These are phyloP conservation scores for Cathartes aura DNA, from an alignment of 2,113 vertebrate genomes.

Conservation along the genomic window DNA sequence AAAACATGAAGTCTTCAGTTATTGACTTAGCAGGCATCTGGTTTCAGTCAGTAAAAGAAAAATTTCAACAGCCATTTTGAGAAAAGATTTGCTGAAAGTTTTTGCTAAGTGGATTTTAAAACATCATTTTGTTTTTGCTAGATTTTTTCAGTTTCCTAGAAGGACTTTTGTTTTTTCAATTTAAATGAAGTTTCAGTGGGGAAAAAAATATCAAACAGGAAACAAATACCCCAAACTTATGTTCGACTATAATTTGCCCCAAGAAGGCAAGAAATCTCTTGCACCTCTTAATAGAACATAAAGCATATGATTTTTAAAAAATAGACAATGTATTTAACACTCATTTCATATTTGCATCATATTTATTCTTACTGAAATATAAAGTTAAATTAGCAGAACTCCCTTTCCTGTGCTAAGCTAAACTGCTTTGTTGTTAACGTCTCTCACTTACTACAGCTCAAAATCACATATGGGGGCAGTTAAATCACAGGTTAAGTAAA, in stretches of 20 bases:
- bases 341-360: not conserved
- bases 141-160: not conserved
- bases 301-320: not conserved
- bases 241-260: not conserved
- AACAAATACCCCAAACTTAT: not conserved
- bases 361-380: not conserved
- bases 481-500: not conserved
- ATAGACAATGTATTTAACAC: not conserved
- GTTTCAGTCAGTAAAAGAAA: not conserved
- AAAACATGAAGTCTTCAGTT: not conserved
- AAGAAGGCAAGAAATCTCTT: not conserved
- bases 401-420: not conserved
- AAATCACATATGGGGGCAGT: not conserved
- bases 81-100: not conserved
- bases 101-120: not conserved
- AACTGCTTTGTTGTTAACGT: not conserved
- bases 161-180: not conserved
- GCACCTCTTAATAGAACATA: not conserved
- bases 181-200: not conserved
- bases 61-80: not conserved
- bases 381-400: not conserved
- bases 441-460: not conserved
- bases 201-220: not conserved
- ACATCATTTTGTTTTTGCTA: rapidly evolving
- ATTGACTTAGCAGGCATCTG: not conserved